Conservation (phyloP, 1,140 invertebrate species). For the Macrosteles quadrilineatus region DNA sequence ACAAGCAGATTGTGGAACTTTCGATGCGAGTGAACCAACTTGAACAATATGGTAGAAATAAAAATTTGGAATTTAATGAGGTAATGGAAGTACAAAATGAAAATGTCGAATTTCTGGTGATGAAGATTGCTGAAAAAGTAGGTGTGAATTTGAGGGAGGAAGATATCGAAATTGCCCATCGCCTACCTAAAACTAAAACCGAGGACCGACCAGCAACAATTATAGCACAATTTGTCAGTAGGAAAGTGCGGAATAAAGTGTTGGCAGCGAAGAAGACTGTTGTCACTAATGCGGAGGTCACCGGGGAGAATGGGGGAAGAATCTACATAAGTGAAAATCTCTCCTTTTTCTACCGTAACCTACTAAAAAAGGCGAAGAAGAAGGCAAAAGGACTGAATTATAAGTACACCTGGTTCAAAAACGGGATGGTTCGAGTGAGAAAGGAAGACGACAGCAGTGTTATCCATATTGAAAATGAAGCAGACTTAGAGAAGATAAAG, state of each 20-base stretch:
- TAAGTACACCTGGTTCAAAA: too few relatives aligned
- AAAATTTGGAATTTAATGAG: neutral
- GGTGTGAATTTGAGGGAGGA: neutral
- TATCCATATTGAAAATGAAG: too few relatives aligned
- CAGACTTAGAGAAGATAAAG: too few relatives aligned
- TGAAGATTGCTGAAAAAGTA: neutral
- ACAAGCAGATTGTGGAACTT: neutral
- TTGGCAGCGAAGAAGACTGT: neutral
- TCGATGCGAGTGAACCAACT: neutral
- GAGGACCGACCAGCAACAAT: neutral
- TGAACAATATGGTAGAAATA: neutral
- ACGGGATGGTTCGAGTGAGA: too few relatives aligned
- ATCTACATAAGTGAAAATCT: conserved; percentile 9
- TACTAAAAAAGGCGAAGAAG: too few relatives aligned
- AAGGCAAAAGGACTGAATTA: too few relatives aligned
- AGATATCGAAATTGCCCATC: neutral
- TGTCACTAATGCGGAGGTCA: neutral
- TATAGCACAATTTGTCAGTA: neutral
- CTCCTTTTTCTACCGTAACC: neutral
- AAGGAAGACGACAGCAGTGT: too few relatives aligned
- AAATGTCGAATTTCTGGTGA: neutral
- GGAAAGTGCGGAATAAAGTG: neutral
- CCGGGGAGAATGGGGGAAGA: neutral
- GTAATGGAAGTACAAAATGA: neutral
- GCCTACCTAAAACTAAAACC: neutral